Percentiles rank a stretch among this genome's conserved stretches.
Evolutionary conservation across 1,140 invertebrate genomes (phyloP).

Genomic region (Subanguina moxae): DNA sequence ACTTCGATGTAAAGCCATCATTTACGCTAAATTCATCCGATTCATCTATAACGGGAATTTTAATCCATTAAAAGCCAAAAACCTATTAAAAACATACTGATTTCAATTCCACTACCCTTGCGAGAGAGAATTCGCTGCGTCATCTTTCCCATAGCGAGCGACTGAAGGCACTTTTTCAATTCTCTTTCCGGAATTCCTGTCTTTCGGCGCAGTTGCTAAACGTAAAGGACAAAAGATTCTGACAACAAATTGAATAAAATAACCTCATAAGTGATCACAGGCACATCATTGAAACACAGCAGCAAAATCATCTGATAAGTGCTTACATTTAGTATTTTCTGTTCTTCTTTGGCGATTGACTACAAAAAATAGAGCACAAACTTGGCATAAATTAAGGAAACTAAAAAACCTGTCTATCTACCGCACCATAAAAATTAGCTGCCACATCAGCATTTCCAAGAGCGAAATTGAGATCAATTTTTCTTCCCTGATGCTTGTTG

Average conservation of each 20-base stretch:
- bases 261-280: conserved; percentile 79
- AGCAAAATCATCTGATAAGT: conserved; percentile 98
- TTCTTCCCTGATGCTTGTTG: conserved; percentile 91
- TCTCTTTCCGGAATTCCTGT: conserved; percentile 96
- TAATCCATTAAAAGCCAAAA: no score
- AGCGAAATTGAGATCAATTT: conserved; percentile 93
- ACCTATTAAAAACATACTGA: not conserved
- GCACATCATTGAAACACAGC: conserved; percentile 90
- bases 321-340: conserved; percentile 90
- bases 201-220: conserved; percentile 85
- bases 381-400: not conserved
- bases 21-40: conserved; percentile 88
- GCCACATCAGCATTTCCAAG: conserved; percentile 92
- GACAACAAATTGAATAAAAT: not conserved
- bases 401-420: not conserved
- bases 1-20: conserved; percentile 94
- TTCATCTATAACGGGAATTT: no score
- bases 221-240: not conserved
- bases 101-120: conserved; percentile 80
- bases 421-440: conserved; percentile 73
- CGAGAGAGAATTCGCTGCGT: conserved; percentile 89
- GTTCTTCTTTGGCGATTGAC: conserved; percentile 64
- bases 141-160: conserved; percentile 91
- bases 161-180: conserved; percentile 85
- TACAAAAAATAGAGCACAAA: not conserved